Percentiles rank a stretch among this genome's conserved stretches.
phyloP scores from a whole-genome alignment of 2,797 vertebrate species.

The Peromyscus eremicus region DNA sequence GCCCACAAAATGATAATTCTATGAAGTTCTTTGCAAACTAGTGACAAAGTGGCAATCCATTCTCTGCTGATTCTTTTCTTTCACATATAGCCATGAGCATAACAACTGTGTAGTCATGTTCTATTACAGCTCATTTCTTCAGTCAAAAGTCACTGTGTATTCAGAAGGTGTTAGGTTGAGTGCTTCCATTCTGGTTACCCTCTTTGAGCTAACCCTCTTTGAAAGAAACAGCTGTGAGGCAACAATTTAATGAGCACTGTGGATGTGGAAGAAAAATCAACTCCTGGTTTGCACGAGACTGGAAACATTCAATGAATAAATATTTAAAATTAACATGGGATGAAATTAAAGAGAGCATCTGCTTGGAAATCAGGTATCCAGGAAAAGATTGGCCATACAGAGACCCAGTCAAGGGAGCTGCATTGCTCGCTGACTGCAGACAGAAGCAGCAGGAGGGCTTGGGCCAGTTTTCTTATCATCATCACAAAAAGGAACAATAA shows the following conservation, averaged over 20 bases:
- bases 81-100: background rate
- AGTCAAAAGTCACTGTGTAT: background rate
- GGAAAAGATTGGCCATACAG: slow-evolving; percentile 40
- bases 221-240: background rate
- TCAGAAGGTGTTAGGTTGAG: background rate
- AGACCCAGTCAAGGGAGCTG: background rate
- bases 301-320: slow-evolving; percentile 55
- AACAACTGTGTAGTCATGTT: background rate
- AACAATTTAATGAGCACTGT: background rate
- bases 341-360: slow-evolving; percentile 67
- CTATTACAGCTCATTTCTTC: background rate
- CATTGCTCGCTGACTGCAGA: background rate
- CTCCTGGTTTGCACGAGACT: slow-evolving; percentile 32
- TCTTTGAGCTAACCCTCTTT: slow-evolving; percentile 17
- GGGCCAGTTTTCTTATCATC: slow-evolving; percentile 27
- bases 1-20: background rate
- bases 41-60: background rate
- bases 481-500: slow-evolving; percentile 7
- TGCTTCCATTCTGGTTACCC: background rate
- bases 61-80: slow-evolving; percentile 12
- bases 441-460: background rate
- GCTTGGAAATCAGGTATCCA: slow-evolving; percentile 60
- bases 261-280: slow-evolving; percentile 7
- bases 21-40: background rate
- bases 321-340: slow-evolving; percentile 72